A percentile compares a stretch with the other conserved stretches of the same genome.
phyloP scores from a whole-genome alignment of 2,113 vertebrate species.

The Turnix velox region DNA sequence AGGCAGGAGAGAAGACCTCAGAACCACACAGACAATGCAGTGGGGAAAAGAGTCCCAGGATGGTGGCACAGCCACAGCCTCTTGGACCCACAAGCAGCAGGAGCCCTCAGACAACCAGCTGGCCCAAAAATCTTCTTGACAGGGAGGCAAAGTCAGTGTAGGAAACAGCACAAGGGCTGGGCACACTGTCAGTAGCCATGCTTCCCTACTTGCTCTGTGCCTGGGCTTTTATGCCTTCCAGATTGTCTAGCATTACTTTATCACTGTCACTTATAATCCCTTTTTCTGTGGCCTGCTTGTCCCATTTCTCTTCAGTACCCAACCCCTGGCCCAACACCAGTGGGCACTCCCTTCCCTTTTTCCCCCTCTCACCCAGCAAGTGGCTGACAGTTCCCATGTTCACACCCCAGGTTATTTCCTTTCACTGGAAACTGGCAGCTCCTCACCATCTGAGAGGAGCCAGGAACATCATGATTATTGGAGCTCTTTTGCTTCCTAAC shows the following conservation, averaged over 20 bases:
- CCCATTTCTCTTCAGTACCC: not conserved
- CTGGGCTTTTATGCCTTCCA: not conserved
- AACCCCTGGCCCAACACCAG: not conserved
- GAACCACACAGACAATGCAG: rapidly evolving
- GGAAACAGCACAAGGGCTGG: not conserved
- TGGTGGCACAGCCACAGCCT: not conserved
- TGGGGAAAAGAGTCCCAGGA: not conserved
- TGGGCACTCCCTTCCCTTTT: not conserved
- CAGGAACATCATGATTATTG: slow-evolving; percentile 14
- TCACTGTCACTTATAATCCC: not conserved
- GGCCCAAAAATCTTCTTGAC: not conserved
- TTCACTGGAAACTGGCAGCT: slow-evolving; percentile 25
- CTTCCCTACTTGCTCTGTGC: not conserved
- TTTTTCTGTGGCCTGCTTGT: not conserved
- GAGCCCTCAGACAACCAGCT: not conserved
- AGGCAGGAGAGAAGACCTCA: not conserved
- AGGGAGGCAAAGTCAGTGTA: not conserved
- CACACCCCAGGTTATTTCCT: slow-evolving; percentile 11
- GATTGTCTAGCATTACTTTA: not conserved
- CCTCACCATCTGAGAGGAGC: not conserved
- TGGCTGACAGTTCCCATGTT: not conserved
- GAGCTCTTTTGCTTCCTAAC: not conserved
- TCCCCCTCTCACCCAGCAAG: not conserved
- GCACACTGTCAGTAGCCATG: not conserved
- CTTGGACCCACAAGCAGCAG: not conserved